phyloP scores from a whole-genome alignment of 2,113 vertebrate genomes.

The Phylloscopus trochiloides region DNA sequence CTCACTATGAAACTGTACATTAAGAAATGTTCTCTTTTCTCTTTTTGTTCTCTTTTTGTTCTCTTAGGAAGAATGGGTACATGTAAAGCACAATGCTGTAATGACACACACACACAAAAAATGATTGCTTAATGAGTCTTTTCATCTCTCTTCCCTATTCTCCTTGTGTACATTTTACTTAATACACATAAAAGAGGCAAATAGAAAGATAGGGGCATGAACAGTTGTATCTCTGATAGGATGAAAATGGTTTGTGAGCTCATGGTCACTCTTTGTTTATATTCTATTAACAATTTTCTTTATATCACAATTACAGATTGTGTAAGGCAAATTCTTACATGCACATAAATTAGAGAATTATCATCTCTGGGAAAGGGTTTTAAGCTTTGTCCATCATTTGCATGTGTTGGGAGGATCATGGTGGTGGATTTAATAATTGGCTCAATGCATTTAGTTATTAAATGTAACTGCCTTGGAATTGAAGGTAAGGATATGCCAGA shows the following conservation, averaged over 20 bases:
- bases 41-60: neutral
- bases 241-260: neutral
- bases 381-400: neutral
- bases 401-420: neutral
- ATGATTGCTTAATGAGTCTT: neutral
- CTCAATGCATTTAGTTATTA: neutral
- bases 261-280: neutral
- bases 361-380: neutral
- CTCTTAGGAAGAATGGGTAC: neutral
- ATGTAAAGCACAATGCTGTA: neutral
- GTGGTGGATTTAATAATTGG: constrained; percentile 28
- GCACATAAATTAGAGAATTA: neutral
- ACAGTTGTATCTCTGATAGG: neutral
- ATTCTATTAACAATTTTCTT: neutral
- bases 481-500: constrained; percentile 4
- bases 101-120: neutral
- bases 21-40: neutral
- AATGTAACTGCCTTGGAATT: neutral
- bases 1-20: neutral
- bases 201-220: neutral
- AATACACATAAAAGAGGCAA: neutral
- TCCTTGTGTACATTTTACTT: neutral
- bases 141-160: neutral
- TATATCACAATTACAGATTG: neutral
- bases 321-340: neutral